Conservation (phyloP, 2,888 invertebrate genomes). For the Orgyia antiqua region DNA sequence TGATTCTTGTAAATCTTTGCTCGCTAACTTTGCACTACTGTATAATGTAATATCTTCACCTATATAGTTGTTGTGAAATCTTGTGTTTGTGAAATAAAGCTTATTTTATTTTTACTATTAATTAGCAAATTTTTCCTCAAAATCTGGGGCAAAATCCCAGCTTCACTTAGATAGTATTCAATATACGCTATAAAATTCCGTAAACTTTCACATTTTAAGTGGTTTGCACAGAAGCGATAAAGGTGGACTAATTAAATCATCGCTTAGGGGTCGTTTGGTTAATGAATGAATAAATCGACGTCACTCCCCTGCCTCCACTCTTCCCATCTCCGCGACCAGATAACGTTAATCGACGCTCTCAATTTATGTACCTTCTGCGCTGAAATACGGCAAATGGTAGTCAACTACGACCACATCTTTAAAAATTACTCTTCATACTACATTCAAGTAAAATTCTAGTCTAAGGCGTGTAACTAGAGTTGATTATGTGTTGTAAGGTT, state of each 20-base stretch:
- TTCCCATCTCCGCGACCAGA: constrained; percentile 43
- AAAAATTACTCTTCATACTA: constrained; percentile 19
- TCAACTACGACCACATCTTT: constrained; percentile 37
- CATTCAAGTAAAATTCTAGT: constrained; percentile 17
- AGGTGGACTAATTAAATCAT: constrained; percentile 55
- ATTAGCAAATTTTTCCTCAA: too few relatives aligned
- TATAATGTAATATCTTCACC: too few relatives aligned
- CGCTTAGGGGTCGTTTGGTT: constrained; percentile 55
- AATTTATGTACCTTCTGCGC: constrained; percentile 52
- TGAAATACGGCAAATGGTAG: constrained; percentile 52
- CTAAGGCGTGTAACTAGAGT: constrained; percentile 17
- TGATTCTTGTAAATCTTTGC: too few relatives aligned
- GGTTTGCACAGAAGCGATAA: constrained; percentile 32
- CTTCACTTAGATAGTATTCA: too few relatives aligned
- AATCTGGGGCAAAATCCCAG: too few relatives aligned
- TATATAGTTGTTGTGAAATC: too few relatives aligned
- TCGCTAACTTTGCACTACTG: too few relatives aligned
- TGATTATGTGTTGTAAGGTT: constrained; percentile 15
- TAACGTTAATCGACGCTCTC: constrained; percentile 60
- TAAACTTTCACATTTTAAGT: constrained; percentile 21
- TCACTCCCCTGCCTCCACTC: constrained; percentile 33
- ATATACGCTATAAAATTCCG: neutral
- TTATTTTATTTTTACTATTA: too few relatives aligned
- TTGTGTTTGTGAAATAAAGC: too few relatives aligned
- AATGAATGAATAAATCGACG: constrained; percentile 71